Evolutionary conservation across 2,888 invertebrate genomes (phyloP).

Genomic region (Adela reaumurella): DNA sequence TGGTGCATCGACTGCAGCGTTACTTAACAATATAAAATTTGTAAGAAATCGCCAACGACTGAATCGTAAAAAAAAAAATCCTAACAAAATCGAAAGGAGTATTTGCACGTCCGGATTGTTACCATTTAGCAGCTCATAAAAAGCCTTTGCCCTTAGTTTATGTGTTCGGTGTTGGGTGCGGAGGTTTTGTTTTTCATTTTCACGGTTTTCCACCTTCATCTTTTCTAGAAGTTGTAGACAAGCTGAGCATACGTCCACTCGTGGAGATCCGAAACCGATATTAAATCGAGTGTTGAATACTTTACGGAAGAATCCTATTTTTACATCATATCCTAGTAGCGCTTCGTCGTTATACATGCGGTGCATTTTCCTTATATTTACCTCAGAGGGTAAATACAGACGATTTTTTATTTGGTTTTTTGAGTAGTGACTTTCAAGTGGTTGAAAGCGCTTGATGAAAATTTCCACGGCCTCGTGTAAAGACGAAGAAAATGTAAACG

Average conservation of each 20-base stretch:
- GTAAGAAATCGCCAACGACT: too few relatives aligned
- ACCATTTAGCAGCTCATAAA: neutral
- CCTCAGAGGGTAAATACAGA: too few relatives aligned
- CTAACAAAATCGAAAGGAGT: too few relatives aligned
- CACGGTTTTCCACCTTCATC: neutral
- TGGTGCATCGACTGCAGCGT: too few relatives aligned
- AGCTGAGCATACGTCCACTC: slow-evolving; percentile 8
- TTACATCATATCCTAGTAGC: slow-evolving; percentile 2
- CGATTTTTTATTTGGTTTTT: too few relatives aligned
- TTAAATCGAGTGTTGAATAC: slow-evolving; percentile 7
- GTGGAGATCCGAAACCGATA: slow-evolving; percentile 8
- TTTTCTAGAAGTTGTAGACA: slow-evolving; percentile 3
- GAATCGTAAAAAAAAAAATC: too few relatives aligned
- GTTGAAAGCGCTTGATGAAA: too few relatives aligned
- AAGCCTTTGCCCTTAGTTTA: neutral
- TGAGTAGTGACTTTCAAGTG: too few relatives aligned
- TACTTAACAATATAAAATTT: too few relatives aligned
- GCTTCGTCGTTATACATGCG: slow-evolving; percentile 5
- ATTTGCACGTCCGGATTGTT: neutral
- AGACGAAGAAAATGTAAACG: too few relatives aligned
- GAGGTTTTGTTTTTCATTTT: neutral
- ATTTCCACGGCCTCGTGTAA: too few relatives aligned
- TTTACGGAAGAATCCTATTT: slow-evolving; percentile 2
- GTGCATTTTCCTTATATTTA: too few relatives aligned
- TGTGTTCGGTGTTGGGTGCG: neutral